Evolutionary conservation across 2,888 invertebrate species (phyloP).

Genomic region (Amaurobius ferox): DNA sequence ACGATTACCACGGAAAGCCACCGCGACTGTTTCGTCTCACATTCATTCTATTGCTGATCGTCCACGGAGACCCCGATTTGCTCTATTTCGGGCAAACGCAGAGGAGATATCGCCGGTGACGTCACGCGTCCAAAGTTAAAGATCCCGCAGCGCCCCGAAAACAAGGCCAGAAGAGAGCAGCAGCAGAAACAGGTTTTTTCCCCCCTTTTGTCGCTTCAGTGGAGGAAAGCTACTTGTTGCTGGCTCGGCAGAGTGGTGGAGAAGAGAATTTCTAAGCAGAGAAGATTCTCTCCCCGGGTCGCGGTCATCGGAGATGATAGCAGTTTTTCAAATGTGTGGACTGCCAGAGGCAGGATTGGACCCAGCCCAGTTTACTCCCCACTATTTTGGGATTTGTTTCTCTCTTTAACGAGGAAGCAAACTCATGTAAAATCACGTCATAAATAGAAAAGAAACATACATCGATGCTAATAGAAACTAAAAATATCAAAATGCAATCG

Average conservation of each 20-base stretch:
- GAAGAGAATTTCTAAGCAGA: neutral
- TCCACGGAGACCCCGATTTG: conserved; percentile 36
- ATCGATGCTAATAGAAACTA: too few relatives aligned
- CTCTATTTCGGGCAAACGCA: conserved; percentile 47
- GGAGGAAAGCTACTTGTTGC: conserved; percentile 9
- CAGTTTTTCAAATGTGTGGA: too few relatives aligned
- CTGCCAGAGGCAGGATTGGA: too few relatives aligned
- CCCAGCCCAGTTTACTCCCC: too few relatives aligned
- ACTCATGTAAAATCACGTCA: too few relatives aligned
- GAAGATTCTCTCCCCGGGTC: too few relatives aligned
- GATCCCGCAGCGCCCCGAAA: neutral
- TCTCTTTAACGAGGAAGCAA: too few relatives aligned
- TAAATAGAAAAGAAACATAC: too few relatives aligned
- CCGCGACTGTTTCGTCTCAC: neutral
- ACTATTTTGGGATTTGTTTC: too few relatives aligned
- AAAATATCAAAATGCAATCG: too few relatives aligned
- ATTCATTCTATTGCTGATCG: too few relatives aligned
- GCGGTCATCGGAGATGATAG: too few relatives aligned
- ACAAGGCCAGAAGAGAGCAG: conserved; percentile 1
- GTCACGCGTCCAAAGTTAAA: conserved; percentile 27
- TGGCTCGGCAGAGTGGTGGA: neutral
- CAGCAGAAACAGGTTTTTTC: neutral
- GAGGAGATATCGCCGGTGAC: neutral
- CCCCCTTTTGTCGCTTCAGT: conserved; percentile 2
- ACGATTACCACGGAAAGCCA: neutral